Base-by-base conservation (phyloP, 2,888 invertebrate genomes). In the Drosophila gaucha region DNA sequence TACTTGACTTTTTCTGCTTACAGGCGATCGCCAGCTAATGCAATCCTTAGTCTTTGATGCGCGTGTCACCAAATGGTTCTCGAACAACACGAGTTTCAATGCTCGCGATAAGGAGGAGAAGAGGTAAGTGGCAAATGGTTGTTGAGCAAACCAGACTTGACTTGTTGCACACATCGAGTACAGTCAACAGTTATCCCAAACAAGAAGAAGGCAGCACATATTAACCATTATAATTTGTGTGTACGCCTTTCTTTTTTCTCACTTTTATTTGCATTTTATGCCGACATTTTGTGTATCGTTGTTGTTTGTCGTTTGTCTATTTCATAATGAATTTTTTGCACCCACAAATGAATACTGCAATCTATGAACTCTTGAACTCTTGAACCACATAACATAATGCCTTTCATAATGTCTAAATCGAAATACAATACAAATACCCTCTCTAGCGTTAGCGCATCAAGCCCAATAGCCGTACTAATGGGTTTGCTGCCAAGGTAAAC, bases 401-500 rank as follows among this genome's bases (percentile, higher is more conserved):
- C 75, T 84, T 71, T 71, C 78, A 80, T 80, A 69, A 64, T 70
- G 63, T 76, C 43, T 60, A 74, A 51, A 70, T 67, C 67, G 41
- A 87, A 62, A 67, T 63, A 72, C 57, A 44, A 49, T 52, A 80
- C 51, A 68, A 77, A 86, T 49, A 69, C 77, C 72, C 62, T 92
- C 92, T 93, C 93, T 94, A 94, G 94, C 93, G 89, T 92, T 90
- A 95, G 95, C 93, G 96, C 97, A 93, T 91, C 92, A 92, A 95
- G 95, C 93, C 96, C 97, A 93, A 96, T 97, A 94, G 96, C 96
- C 93, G 96, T 96, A 94, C 95, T 97, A 95, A 97, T 97, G 94
- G 96, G 96, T 94, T 95, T 96, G 92, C 94, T 97, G 93, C 95
- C 97, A 95, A 97, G 97, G 97, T 97, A 97, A 95, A 93, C 94